Conservation (phyloP, 2,888 invertebrate genomes). For the Drosophila rubida region DNA sequence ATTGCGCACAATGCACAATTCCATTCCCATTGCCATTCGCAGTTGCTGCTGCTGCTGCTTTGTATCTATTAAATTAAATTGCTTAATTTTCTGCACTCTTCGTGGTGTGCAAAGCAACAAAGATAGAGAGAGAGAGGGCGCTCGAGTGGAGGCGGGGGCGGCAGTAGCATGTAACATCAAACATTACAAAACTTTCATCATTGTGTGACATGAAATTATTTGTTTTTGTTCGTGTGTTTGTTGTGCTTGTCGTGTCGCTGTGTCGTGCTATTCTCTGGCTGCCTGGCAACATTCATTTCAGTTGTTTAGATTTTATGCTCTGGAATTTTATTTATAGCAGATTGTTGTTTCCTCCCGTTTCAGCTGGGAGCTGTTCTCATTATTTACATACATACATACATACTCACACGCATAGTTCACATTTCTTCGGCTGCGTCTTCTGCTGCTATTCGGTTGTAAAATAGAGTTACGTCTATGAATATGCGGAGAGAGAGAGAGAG, state of each 20-base stretch:
- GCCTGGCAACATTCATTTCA: constrained; percentile 70
- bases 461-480: constrained; percentile 13
- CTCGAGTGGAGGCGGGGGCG: neutral
- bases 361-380: constrained; percentile 24
- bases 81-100: constrained; percentile 69
- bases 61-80: constrained; percentile 77
- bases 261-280: constrained; percentile 36
- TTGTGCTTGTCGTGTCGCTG: constrained; percentile 13
- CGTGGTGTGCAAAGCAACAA: neutral
- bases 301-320: constrained; percentile 75
- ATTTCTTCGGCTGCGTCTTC: neutral
- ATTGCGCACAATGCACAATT: constrained; percentile 44
- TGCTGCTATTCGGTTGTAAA: constrained; percentile 17
- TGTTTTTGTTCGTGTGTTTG: constrained; percentile 46
- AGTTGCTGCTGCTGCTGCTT: constrained; percentile 25
- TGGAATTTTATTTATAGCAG: constrained; percentile 68
- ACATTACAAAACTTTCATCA: constrained; percentile 75
- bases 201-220: constrained; percentile 78
- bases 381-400: constrained; percentile 41
- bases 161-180: constrained; percentile 51
- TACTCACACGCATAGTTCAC: constrained; percentile 10
- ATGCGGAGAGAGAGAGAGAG: too few species aligned
- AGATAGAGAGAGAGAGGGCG: neutral
- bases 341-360: constrained; percentile 29
- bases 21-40: constrained; percentile 10